phyloP scores from a whole-genome alignment of 2,888 invertebrate species.

The Latrodectus elegans region DNA sequence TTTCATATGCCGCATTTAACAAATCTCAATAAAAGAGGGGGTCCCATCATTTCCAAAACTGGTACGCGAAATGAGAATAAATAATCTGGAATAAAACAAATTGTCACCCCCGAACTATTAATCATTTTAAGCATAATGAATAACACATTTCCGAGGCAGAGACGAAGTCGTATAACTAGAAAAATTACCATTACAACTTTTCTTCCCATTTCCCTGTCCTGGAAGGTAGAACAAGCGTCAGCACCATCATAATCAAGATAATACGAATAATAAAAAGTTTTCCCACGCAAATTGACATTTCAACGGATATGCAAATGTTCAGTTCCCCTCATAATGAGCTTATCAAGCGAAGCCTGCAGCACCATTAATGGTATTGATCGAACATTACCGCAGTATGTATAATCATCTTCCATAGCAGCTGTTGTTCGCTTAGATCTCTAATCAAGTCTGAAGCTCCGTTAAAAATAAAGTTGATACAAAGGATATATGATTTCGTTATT shows the following conservation, averaged over 20 bases:
- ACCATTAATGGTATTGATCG: constrained; percentile 55
- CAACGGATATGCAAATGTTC: constrained; percentile 58
- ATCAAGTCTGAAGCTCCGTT: constrained; percentile 38
- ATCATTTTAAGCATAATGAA: constrained; percentile 45
- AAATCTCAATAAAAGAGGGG: too few species aligned
- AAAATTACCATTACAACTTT: constrained; percentile 56
- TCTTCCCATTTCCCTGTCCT: constrained; percentile 20
- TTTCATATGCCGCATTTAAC: too few species aligned
- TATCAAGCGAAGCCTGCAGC: constrained; percentile 30
- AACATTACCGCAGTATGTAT: constrained; percentile 39
- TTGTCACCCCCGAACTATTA: constrained; percentile 3
- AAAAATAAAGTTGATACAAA: constrained; percentile 36
- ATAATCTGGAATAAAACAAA: too few species aligned
- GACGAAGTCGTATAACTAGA: constrained; percentile 23
- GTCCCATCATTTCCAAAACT: too few species aligned
- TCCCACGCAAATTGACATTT: constrained; percentile 61
- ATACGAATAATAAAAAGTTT: constrained; percentile 55
- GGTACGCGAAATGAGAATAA: too few species aligned
- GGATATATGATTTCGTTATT: too few species aligned
- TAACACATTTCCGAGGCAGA: constrained; percentile 30
- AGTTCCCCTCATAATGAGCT: constrained; percentile 55
- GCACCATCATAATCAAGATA: constrained; percentile 43
- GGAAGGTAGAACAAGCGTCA: constrained; percentile 39
- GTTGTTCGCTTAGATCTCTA: constrained; percentile 21
- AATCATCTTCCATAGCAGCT: constrained; percentile 30